Conservation (phyloP, 2,797 vertebrate genomes). For the Epinephelus malabaricus region DNA sequence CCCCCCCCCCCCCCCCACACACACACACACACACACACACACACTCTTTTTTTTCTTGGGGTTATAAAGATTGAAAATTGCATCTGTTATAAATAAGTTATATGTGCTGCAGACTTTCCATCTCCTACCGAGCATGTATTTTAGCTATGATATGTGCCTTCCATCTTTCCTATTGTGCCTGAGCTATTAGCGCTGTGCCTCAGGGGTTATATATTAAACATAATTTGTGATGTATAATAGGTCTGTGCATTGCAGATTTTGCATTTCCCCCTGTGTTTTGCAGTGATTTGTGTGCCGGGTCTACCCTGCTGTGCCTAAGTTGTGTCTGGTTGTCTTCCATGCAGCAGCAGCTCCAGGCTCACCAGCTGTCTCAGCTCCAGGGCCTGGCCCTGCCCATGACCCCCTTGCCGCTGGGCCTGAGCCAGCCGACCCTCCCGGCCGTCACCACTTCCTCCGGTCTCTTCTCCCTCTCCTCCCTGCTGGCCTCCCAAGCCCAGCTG, state of each 20-base stretch:
- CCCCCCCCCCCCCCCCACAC: neutral
- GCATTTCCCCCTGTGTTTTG: constrained; percentile 25
- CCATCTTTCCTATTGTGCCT: constrained; percentile 32
- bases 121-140: constrained; percentile 36
- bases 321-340: constrained; percentile 77
- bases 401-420: constrained; percentile 94
- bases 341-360: constrained; percentile 99
- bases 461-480: constrained; percentile 94
- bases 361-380: constrained; percentile 99
- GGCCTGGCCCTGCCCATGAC: constrained; percentile 96
- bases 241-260: constrained; percentile 27
- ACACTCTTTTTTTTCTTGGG: constrained; percentile 28
- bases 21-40: too few relatives aligned
- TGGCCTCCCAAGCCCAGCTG: constrained; percentile 96
- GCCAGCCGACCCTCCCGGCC: constrained; percentile 91
- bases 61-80: constrained; percentile 40
- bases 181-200: constrained; percentile 38
- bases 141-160: constrained; percentile 26
- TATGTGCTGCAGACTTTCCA: constrained; percentile 39
- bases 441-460: constrained; percentile 95
- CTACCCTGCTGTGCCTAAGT: constrained; percentile 61
- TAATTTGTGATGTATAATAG: constrained; percentile 39
- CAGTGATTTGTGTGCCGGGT: constrained; percentile 44
- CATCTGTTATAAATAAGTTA: constrained; percentile 52
- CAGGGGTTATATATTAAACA: constrained; percentile 48